Evolutionary conservation across 2,113 vertebrate species (phyloP), one percentile per base, ranked within the genome.

Genomic region (Seriola aureovittata): DNA sequence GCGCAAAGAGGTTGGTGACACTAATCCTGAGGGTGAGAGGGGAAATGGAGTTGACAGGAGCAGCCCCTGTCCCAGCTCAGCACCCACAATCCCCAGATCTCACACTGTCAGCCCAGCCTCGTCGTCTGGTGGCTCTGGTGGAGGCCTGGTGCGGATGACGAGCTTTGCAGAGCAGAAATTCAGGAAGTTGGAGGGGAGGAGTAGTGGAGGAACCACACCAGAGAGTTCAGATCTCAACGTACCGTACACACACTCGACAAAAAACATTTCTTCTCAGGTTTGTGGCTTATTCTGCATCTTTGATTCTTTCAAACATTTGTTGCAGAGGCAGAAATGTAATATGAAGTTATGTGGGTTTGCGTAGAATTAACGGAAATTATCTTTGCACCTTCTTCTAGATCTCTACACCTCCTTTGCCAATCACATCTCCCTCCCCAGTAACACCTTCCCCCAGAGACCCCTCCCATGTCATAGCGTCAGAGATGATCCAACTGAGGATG

Each of bases 81-180:
- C 96, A 25, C 96, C 96, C 80, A 95, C 94, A 9, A 95, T 96
- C 78, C 95, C 94, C 70, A 96, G 90, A 86, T 98, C 97, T 8
- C 96, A 97, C 82, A 96, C 96, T 8, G 95, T 96, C 19, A 99
- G 98, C 90, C 96, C 97, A 2, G 94, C 95, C 38, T 99, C 97
- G n/a, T 98, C 97, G 1, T 95, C 96, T 32, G 97, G 97, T 0
- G 97, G 93, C 1, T 98, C 97, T 0, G 95, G 96, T 46, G 97
- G 97, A 0, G 97, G 88, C 2, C 34, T 96, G 21, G 95, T 98
- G 80, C 96, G 97, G 73, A 99, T 99, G 98, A 99, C 98, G 8
- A 99, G 97, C 92, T 99, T 99, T 88, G 98, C 98, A 0, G 98
- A 99, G 82, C 98, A 99, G 92, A 99, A 99, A 71, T 98, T 99